Conservation (phyloP, 2,113 vertebrate species). For the Thunnus maccoyii region DNA sequence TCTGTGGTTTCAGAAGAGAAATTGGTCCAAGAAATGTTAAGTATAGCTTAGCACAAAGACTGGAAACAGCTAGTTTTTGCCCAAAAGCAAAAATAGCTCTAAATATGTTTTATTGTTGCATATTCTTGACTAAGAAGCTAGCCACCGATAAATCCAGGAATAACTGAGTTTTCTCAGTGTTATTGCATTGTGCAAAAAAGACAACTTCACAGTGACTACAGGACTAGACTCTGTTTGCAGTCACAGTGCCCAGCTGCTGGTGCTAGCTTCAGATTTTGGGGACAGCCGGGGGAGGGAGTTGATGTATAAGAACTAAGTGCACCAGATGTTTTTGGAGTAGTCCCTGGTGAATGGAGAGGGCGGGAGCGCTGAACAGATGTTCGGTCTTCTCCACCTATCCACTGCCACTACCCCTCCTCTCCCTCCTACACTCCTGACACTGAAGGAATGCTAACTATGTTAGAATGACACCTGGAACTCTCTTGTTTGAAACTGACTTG, state of each 20-base stretch:
- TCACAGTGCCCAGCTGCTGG: slow-evolving; percentile 66
- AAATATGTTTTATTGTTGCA: slow-evolving; percentile 5
- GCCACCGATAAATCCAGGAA: slow-evolving; percentile 26
- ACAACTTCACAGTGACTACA: slow-evolving; percentile 35
- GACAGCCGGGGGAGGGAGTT: slow-evolving; percentile 69
- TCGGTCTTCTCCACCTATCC: slow-evolving; percentile 85
- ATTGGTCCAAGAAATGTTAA: neutral
- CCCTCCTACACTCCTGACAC: slow-evolving; percentile 79
- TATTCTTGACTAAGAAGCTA: slow-evolving; percentile 7
- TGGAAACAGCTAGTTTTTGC: neutral
- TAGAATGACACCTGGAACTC: slow-evolving; percentile 71
- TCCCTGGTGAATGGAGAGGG: slow-evolving; percentile 89
- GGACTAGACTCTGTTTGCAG: slow-evolving; percentile 24
- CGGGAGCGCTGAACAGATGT: slow-evolving; percentile 94
- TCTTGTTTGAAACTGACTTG: slow-evolving; percentile 54
- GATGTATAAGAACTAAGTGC: slow-evolving; percentile 86
- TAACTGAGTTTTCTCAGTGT: neutral
- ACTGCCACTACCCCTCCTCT: slow-evolving; percentile 86
- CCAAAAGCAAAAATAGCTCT: slow-evolving; percentile 4
- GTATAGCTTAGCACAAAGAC: neutral
- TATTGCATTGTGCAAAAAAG: neutral
- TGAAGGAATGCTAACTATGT: slow-evolving; percentile 78
- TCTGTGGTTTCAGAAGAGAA: neutral
- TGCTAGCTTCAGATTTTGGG: slow-evolving; percentile 58
- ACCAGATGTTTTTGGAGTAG: slow-evolving; percentile 93